Conservation (phyloP, 1,140 invertebrate genomes). For the Atopsyche davidsoni region DNA sequence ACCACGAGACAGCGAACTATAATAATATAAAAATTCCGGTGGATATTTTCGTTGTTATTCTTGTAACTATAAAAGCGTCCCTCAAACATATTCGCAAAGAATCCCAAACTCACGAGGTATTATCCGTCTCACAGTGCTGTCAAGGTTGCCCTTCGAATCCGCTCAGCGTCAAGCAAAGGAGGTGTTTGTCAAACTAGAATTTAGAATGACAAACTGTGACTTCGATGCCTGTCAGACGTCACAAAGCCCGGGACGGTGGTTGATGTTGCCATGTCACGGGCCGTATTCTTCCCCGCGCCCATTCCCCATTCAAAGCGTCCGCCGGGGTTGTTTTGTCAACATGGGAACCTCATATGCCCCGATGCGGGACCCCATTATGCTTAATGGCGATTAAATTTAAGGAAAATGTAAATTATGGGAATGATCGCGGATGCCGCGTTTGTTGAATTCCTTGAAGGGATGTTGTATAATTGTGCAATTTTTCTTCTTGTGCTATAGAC, state of each 20-base stretch:
- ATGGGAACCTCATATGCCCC: conserved; percentile 28
- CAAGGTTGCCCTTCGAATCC: conserved; percentile 9
- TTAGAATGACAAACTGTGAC: conserved; percentile 27
- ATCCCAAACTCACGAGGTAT: conserved; percentile 14
- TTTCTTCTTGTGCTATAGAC: too few relatives aligned
- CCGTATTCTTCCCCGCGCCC: neutral
- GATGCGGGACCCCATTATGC: too few relatives aligned
- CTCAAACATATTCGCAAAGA: too few relatives aligned
- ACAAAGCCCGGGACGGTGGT: conserved; percentile 23
- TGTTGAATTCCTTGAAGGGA: too few relatives aligned
- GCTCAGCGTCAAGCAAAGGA: conserved; percentile 11
- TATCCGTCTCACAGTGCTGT: conserved; percentile 24
- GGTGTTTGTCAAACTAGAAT: conserved; percentile 18
- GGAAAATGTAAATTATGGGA: too few relatives aligned
- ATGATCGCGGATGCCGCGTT: too few relatives aligned
- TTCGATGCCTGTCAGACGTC: conserved; percentile 29
- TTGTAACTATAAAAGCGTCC: too few relatives aligned
- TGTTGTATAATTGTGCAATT: too few relatives aligned
- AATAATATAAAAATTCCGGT: too few relatives aligned
- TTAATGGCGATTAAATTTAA: too few relatives aligned
- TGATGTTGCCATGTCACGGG: conserved; percentile 10
- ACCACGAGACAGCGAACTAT: too few relatives aligned
- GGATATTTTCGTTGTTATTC: too few relatives aligned
- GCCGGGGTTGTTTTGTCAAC: conserved; percentile 25
- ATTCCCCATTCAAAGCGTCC: conserved; percentile 7